Evolutionary conservation across 2,888 invertebrate species (phyloP).

Genomic region (Elmis aenea): DNA sequence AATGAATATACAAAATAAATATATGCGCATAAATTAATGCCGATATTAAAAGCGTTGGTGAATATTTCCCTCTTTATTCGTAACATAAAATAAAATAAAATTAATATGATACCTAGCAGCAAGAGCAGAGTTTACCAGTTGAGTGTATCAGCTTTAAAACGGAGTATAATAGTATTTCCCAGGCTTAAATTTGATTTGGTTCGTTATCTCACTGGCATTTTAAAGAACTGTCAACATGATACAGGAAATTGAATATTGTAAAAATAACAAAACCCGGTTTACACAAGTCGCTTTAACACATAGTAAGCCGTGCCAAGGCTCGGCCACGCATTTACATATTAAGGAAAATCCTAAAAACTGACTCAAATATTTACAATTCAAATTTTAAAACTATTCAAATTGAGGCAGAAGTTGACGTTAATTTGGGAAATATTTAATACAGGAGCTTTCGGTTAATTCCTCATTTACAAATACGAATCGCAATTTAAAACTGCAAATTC

Average conservation of each 20-base stretch:
- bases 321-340: constrained; percentile 29
- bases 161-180: background rate
- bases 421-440: background rate
- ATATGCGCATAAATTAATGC: background rate
- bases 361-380: constrained; percentile 28
- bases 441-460: background rate
- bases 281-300: too few relatives aligned
- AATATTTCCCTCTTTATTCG: background rate
- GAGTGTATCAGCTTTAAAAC: background rate
- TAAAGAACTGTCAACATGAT: too few relatives aligned
- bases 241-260: too few relatives aligned
- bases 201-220: background rate
- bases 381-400: background rate
- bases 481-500: background rate
- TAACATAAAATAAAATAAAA: too few relatives aligned
- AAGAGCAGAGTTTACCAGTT: too few relatives aligned
- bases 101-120: too few relatives aligned
- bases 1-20: too few relatives aligned
- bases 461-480: background rate
- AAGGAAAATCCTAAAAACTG: constrained; percentile 28
- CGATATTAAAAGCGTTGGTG: background rate
- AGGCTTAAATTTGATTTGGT: background rate
- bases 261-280: too few relatives aligned
- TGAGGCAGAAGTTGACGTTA: background rate
- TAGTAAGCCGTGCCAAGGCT: too few relatives aligned